A percentile compares a stretch with the other conserved stretches of the same genome.
Conservation (phyloP, 2,113 vertebrate genomes). For the Leucoraja erinaceus region DNA sequence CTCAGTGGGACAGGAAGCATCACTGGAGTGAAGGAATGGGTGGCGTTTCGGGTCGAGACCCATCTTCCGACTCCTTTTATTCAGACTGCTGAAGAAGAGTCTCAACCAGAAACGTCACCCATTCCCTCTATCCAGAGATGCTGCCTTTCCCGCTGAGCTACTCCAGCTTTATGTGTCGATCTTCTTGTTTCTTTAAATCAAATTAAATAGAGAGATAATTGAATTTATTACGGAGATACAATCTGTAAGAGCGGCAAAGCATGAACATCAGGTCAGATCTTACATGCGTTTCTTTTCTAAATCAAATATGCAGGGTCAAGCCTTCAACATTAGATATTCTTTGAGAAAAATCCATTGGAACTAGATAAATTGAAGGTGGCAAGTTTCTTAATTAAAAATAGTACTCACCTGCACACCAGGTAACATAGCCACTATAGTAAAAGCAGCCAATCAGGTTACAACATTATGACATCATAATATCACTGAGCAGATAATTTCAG, state of each 20-base stretch:
- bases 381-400: not conserved
- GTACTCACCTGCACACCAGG: constrained; percentile 3
- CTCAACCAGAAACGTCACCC: no score
- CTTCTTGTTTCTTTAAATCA: not conserved
- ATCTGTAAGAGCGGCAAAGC: not conserved
- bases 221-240: not conserved
- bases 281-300: not conserved
- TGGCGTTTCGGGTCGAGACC: no score
- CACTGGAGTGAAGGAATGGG: no score
- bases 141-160: no score
- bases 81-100: no score
- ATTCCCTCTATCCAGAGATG: no score
- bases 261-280: not conserved
- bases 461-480: constrained; percentile 25
- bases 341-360: not conserved
- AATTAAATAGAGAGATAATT: not conserved
- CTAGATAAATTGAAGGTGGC: not conserved
- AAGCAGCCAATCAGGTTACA: constrained; percentile 23
- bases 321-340: not conserved
- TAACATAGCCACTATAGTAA: constrained; percentile 27
- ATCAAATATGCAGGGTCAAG: not conserved
- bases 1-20: no score
- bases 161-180: no score
- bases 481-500: constrained; percentile 4
- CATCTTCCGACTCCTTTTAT: no score